Evolutionary conservation across 2,888 invertebrate genomes (phyloP), one percentile per base, ranked within the genome.

Genomic region (Drosophila emarginata): DNA sequence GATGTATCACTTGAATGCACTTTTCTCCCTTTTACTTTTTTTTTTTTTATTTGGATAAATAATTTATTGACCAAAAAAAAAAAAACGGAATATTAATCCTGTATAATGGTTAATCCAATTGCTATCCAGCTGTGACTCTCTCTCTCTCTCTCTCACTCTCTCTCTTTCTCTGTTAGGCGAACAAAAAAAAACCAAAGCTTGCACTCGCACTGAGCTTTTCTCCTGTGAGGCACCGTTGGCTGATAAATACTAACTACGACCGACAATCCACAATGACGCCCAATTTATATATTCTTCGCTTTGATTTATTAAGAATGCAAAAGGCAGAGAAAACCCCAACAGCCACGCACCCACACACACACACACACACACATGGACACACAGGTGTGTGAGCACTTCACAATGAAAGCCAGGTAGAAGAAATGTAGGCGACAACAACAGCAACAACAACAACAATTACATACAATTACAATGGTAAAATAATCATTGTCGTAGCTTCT

Each of bases 261-360:
- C 85, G 88, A 80, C 87, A 84, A 81, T 84, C 89, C 88, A 81
- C 85, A 84, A 89, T 80, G 87, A 87, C 88, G 89, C 89, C 90
- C 91, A 91, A 91, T 91, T 91, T 91, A 91, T 91, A 91, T 91
- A 91, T 91, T 91, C 91, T 90, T 90, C 91, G 89, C 89, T 89
- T 89, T 89, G 91, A 91, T 91, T 91, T 91, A 91, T 91, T 91
- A 91, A 90, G 91, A 91, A 91, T 91, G 91, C 91, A 91, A 91
- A 86, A 90, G 91, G 90, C 89, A 89, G 90, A 90, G 89, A 83
- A 81, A 79, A 63, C 60, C 67, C 72, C 11, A 57, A 63, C 39
- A 50, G 54, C 53, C 51, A 61, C 54, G 65, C 61, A 61, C 61
- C 61, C 61, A 53, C 63, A 53, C 70, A 50, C 62, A 61, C 61